These are phyloP conservation scores for Periphyllus acericola DNA, from an alignment of 2,888 invertebrate genomes.

Conservation along the genomic window DNA sequence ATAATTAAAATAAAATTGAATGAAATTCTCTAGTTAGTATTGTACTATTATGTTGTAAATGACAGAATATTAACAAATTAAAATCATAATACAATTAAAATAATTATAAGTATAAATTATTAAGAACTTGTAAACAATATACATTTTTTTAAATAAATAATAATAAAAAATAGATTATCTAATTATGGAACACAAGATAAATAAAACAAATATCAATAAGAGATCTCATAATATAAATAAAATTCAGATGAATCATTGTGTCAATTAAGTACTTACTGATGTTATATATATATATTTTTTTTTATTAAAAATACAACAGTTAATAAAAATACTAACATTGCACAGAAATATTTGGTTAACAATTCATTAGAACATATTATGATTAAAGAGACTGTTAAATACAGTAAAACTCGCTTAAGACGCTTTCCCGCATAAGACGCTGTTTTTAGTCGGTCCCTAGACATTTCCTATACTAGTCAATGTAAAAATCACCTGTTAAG, in stretches of 20 bases:
- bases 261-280: not conserved
- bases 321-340: not conserved
- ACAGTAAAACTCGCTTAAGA: too few species aligned
- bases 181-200: slow-evolving; percentile 30
- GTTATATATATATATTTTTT: not conserved
- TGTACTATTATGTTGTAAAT: not conserved
- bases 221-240: slow-evolving; percentile 31
- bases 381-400: not conserved
- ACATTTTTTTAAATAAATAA: not conserved
- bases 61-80: not conserved
- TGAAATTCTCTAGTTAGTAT: not conserved
- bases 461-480: too few species aligned
- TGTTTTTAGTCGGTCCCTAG: too few species aligned
- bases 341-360: not conserved
- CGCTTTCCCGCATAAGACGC: too few species aligned
- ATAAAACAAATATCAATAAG: slow-evolving; percentile 18
- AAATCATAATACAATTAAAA: not conserved
- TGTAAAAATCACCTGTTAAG: too few species aligned
- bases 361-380: not conserved
- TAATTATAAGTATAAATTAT: not conserved
- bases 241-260: slow-evolving; percentile 11
- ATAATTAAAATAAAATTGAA: not conserved
- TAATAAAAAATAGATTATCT: not conserved
- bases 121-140: not conserved
- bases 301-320: not conserved